These are phyloP conservation scores for Clistopyga incitator DNA, from an alignment of 2,888 invertebrate genomes.

Conservation along the genomic window DNA sequence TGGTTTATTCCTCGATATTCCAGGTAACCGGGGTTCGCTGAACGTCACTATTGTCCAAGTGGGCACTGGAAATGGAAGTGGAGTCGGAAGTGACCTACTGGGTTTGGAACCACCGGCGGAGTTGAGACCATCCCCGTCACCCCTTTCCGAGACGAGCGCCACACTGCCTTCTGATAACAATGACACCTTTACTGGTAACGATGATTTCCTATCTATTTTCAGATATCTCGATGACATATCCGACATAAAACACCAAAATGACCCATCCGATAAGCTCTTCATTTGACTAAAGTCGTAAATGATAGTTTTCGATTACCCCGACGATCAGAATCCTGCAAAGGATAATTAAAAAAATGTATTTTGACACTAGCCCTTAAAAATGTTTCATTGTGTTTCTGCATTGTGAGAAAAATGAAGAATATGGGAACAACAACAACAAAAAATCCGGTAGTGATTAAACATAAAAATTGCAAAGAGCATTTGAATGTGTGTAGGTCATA, in stretches of 20 bases:
- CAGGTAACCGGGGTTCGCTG: slow-evolving; percentile 83
- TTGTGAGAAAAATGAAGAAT: too few relatives aligned
- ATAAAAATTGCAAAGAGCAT: too few relatives aligned
- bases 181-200: slow-evolving; percentile 78
- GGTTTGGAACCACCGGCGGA: slow-evolving; percentile 80
- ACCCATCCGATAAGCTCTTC: not conserved
- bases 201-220: not conserved
- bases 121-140: slow-evolving; percentile 79
- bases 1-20: slow-evolving; percentile 44
- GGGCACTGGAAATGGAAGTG: slow-evolving; percentile 77
- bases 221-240: not conserved
- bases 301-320: not conserved
- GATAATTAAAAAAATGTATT: not conserved
- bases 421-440: too few relatives aligned
- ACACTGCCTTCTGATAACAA: slow-evolving; percentile 81
- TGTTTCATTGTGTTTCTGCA: too few relatives aligned
- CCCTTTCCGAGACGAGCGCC: slow-evolving; percentile 80
- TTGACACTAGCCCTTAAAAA: too few relatives aligned
- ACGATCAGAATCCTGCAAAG: not conserved
- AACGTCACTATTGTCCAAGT: slow-evolving; percentile 82
- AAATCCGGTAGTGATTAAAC: too few relatives aligned
- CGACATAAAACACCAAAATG: not conserved
- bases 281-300: not conserved
- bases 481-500: not conserved
- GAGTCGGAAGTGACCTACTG: slow-evolving; percentile 77